phyloP scores from a whole-genome alignment of 2,797 vertebrate species.

The Lutjanus campechanus region DNA sequence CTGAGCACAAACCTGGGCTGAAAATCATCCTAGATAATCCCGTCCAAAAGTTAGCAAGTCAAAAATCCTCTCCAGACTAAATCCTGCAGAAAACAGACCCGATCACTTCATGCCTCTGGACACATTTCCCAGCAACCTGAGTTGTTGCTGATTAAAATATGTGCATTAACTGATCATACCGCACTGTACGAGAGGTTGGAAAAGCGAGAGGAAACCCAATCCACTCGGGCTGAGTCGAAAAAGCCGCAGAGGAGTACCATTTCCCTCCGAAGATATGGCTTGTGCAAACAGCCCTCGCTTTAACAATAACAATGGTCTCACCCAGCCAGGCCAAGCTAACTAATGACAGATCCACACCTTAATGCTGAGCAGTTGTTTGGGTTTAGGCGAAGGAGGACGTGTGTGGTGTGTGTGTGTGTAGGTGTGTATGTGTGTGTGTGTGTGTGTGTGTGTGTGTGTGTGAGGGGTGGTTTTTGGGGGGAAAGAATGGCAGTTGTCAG shows the following conservation, averaged over 20 bases:
- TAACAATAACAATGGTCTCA: slow-evolving; percentile 84
- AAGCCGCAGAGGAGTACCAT: slow-evolving; percentile 80
- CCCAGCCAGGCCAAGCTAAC: slow-evolving; percentile 80
- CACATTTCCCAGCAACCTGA: slow-evolving; percentile 61
- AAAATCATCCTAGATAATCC: slow-evolving; percentile 18
- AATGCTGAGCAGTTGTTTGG: slow-evolving; percentile 84
- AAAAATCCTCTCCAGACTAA: slow-evolving; percentile 23
- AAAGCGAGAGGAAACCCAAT: slow-evolving; percentile 75
- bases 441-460: slow-evolving; percentile 17
- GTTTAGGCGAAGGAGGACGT: slow-evolving; percentile 62
- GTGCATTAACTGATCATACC: slow-evolving; percentile 65
- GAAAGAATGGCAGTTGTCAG: slow-evolving; percentile 77
- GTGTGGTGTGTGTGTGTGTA: slow-evolving; percentile 35
- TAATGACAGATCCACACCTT: slow-evolving; percentile 87
- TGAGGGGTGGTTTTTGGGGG: slow-evolving; percentile 22
- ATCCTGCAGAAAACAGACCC: slow-evolving; percentile 43
- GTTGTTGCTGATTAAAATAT: slow-evolving; percentile 75
- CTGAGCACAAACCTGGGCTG: slow-evolving; percentile 32
- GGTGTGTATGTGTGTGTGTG: slow-evolving; percentile 20
- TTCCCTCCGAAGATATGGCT: slow-evolving; percentile 83
- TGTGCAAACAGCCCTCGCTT: slow-evolving; percentile 81
- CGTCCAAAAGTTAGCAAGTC: slow-evolving; percentile 26
- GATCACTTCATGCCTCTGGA: slow-evolving; percentile 42
- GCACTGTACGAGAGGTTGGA: slow-evolving; percentile 46
- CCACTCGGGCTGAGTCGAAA: slow-evolving; percentile 62